Evolutionary conservation across 2,113 vertebrate species (phyloP).

Genomic region (Sisor rabdophorus): DNA sequence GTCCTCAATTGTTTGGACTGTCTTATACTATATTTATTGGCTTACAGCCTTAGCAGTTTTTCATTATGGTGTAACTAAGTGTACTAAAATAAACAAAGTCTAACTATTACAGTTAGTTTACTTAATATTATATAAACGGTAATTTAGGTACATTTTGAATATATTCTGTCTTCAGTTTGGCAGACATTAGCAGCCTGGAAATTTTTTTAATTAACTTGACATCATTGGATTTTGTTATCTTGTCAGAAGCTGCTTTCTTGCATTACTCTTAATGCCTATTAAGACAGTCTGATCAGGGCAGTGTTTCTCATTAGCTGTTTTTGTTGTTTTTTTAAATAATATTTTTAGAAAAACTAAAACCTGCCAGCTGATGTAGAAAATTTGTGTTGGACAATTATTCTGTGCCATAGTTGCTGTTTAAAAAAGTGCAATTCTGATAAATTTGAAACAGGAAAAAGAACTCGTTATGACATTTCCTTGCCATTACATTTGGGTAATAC

Average conservation of each 20-base stretch:
- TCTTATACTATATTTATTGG: constrained; percentile 34
- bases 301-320: constrained; percentile 56
- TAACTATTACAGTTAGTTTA: constrained; percentile 21
- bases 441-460: constrained; percentile 59
- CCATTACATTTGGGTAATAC: constrained; percentile 62
- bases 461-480: constrained; percentile 50
- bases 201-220: background rate
- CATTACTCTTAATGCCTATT: constrained; percentile 55
- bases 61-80: background rate
- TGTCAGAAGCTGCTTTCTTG: constrained; percentile 41
- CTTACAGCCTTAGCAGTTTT: constrained; percentile 24
- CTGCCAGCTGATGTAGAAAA: background rate
- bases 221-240: background rate
- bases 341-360: background rate
- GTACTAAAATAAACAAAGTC: constrained; percentile 22
- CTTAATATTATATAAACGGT: constrained; percentile 2
- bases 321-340: constrained; percentile 26
- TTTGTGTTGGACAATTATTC: constrained; percentile 57
- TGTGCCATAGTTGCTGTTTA: constrained; percentile 66
- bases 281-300: constrained; percentile 52
- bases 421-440: constrained; percentile 72
- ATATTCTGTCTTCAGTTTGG: constrained; percentile 10
- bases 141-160: background rate
- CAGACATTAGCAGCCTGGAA: background rate
- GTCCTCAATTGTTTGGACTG: constrained; percentile 28